Evolutionary conservation across 2,113 vertebrate genomes (phyloP), one percentile per base, ranked within the genome.

Genomic region (Nibea albiflora): DNA sequence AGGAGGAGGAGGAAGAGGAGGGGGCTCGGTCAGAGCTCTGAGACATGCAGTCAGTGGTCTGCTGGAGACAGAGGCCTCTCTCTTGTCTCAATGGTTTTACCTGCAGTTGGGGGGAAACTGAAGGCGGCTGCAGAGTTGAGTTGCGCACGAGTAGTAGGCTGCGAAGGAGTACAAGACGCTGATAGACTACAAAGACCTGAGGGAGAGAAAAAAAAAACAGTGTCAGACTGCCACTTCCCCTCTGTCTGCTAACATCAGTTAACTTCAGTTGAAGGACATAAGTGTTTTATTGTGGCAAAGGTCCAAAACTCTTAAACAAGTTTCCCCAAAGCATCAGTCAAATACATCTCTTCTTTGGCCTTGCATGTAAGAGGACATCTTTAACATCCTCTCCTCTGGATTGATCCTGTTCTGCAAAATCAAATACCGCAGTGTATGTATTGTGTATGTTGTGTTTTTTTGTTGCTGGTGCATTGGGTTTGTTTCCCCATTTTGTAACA

Each of bases 131-230:
- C 67, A 56, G 73, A 73, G 81, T 49, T 44, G 81, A 78, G 52
- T 76, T 4, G 50, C 52, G 35, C 71, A 85, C 80, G 1, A 57
- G 63, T 56, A 49, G 85, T 24, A n/a, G 50, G 44, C 76, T 62
- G 70, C 22, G 4, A 63, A 66, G 68, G 73, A 77, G 76, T 69
- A 49, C 49, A 49, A 78, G 60, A 54, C 6, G 70, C 44, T 81
- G 81, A 54, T 73, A 76, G 47, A 60, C 84, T 88, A 92, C 79
- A 89, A 82, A 80, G 80, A 90, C 91, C 94, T 95, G 73, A 35
- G 76, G 78, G 77, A 88, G 58, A 92, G 26, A 89, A 71, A 89
- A 65, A 65, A 31, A 88, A 2, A 56, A 49, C 42, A 74, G 52
- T 44, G 81, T 94, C 78, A 92, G 66, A 81, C 39, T 39, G 44